Evolutionary conservation across 1,140 invertebrate genomes (phyloP), one percentile per base, ranked within the genome.

Genomic region (Probaryconus sp.): DNA sequence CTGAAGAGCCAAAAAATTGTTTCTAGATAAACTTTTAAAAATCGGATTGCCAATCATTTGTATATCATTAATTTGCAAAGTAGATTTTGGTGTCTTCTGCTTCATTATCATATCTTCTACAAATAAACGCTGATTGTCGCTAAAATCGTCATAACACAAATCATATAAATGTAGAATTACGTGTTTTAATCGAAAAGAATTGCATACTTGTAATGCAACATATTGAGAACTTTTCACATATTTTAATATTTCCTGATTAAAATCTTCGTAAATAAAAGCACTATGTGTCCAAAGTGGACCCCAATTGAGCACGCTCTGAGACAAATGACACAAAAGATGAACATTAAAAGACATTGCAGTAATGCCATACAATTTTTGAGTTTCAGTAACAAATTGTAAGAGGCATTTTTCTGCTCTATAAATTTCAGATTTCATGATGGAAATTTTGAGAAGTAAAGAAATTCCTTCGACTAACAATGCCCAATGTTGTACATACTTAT

Each of bases 401-500:
- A 79, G 16, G 28, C 5, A 74, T 31, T 51, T 16, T 13, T 71
- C 16, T 4, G 76, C 65, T 30, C 31, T 55, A 37, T 24, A 16
- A 28, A 78, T 38, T 37, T 79, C 77, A 6, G 48, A 47, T 65
- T 35, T 30, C 10, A 72, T 20, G 9, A 78, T 69, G 7, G 28
- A 51, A 20, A n/a, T 50, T 50, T 67, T 63, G 2, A 72, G 13
- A 3, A 79, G 28, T 13, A 77, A 69, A 5, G 14, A 48, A 16
- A 79, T 70, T n/a, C 20, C 69, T 24, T 78, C 50, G 2, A 71
- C 67, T 3, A 78, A 24, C 13, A 78, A 70, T 9, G 33, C 10
- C 68, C 72, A 81, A 38, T 81, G 78, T 2, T 58, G 7, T 10
- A 77, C 18, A 42, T 72, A 76, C 61, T 61, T 67, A 9, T 4